Conservation (phyloP, 2,113 vertebrate genomes). For the Sylvietta virens region DNA sequence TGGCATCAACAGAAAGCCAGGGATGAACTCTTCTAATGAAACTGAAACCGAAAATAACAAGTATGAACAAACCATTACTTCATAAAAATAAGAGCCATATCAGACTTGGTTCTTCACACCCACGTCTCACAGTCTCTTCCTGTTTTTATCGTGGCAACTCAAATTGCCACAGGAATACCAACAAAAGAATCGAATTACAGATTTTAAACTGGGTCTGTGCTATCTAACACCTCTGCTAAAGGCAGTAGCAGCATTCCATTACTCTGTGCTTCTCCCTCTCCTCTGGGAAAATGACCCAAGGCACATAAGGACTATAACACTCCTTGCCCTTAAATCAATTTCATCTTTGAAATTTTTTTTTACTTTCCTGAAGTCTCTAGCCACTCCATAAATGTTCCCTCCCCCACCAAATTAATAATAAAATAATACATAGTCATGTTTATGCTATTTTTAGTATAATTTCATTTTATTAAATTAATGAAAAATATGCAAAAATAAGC, state of each 20-base stretch:
- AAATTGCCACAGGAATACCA: background rate
- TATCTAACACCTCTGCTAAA: background rate
- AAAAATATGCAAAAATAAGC: background rate
- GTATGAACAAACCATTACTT: background rate
- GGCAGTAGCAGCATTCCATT: background rate
- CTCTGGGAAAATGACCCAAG: background rate
- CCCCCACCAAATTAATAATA: background rate
- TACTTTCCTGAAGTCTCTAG: background rate
- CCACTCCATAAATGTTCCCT: background rate
- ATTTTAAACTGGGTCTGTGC: background rate
- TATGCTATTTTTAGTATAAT: background rate
- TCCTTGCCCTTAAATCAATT: background rate
- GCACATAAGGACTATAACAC: background rate
- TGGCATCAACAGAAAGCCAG: background rate
- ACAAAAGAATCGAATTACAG: background rate
- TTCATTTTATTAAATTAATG: background rate
- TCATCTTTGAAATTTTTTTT: background rate
- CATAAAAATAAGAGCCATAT: background rate
- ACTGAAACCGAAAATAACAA: background rate
- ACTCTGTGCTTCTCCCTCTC: background rate
- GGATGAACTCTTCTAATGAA: background rate
- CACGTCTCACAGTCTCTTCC: background rate
- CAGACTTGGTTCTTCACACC: background rate
- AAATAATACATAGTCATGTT: background rate
- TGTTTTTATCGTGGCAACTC: background rate